Evolutionary conservation across 2,113 vertebrate genomes (phyloP).

Genomic region (Xyrauchen texanus): DNA sequence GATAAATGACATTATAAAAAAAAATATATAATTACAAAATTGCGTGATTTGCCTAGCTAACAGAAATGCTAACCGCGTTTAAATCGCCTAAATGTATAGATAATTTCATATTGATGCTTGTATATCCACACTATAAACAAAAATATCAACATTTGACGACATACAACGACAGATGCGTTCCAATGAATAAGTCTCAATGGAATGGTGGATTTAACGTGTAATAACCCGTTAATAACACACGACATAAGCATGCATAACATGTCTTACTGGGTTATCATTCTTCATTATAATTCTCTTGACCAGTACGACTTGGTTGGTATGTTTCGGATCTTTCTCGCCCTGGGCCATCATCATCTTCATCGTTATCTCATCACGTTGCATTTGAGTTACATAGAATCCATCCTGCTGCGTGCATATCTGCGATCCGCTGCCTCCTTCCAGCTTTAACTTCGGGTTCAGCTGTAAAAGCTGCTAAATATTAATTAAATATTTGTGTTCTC

Average conservation of each 20-base stretch:
- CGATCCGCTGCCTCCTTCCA: constrained; percentile 72
- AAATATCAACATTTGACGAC: no score
- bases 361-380: constrained; percentile 68
- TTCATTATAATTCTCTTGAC: constrained; percentile 79
- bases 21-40: no score
- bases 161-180: not conserved
- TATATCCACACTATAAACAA: not conserved
- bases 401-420: constrained; percentile 72
- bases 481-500: not conserved
- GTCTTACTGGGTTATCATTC: constrained; percentile 73
- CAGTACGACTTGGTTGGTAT: constrained; percentile 71
- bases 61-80: not conserved
- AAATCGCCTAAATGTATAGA: not conserved
- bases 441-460: constrained; percentile 60
- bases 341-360: constrained; percentile 53
- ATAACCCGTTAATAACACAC: not conserved
- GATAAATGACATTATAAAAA: not conserved
- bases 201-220: not conserved
- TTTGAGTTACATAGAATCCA: constrained; percentile 70
- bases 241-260: not conserved
- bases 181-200: not conserved
- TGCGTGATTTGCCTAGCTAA: not conserved
- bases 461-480: constrained; percentile 46
- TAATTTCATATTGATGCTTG: no score
- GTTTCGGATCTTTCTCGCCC: constrained; percentile 56